A percentile compares a stretch with the other conserved stretches of the same genome.
phyloP scores from a whole-genome alignment of 2,797 vertebrate species.

The Pseudochirops corinnae region DNA sequence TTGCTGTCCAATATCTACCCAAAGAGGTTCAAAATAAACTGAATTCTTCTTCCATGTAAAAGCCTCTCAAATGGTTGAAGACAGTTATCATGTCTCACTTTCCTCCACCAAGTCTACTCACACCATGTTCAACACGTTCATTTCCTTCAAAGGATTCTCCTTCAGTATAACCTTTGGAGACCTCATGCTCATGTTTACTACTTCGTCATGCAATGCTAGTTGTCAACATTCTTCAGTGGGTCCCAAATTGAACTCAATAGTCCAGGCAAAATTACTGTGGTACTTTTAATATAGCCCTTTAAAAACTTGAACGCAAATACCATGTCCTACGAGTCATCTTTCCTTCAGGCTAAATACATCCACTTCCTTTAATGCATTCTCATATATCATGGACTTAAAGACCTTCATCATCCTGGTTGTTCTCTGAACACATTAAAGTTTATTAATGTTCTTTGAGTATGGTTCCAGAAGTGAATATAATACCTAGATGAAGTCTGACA shows the following conservation, averaged over 20 bases:
- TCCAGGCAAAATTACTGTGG: neutral
- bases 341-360: neutral
- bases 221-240: neutral
- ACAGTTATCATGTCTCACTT: neutral
- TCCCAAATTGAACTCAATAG: neutral
- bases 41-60: neutral
- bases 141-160: neutral
- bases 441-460: neutral
- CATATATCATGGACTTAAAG: neutral
- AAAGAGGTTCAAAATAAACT: neutral
- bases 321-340: neutral
- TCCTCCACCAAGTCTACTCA: neutral
- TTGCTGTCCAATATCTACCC: neutral
- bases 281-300: neutral
- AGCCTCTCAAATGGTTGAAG: neutral
- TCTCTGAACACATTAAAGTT: neutral
- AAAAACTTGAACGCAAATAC: neutral
- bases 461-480: neutral
- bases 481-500: neutral
- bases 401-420: neutral
- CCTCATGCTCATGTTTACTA: neutral
- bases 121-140: neutral
- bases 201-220: neutral
- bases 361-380: neutral
- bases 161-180: neutral